A percentile compares a stretch with the other conserved stretches of the same genome.
These are phyloP conservation scores for Gadopsis marmoratus DNA, from an alignment of 2,797 vertebrate genomes.

Conservation along the genomic window DNA sequence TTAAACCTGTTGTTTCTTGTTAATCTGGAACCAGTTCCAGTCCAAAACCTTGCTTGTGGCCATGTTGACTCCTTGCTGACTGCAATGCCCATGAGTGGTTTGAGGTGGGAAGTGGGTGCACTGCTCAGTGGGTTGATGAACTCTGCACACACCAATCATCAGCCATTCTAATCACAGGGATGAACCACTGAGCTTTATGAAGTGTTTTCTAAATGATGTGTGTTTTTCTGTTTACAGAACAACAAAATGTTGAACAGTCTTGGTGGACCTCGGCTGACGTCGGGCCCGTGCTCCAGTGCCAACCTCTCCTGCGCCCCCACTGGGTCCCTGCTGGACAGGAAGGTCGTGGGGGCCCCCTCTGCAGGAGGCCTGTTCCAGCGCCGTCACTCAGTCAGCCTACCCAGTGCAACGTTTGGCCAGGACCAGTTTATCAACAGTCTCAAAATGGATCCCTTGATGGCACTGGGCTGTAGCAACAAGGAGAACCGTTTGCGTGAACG, in stretches of 20 bases:
- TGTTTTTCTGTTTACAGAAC: slow-evolving; percentile 77
- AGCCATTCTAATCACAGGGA: neutral
- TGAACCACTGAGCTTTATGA: neutral
- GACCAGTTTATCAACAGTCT: slow-evolving; percentile 87
- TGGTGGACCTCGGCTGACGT: slow-evolving; percentile 65
- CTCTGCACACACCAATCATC: neutral
- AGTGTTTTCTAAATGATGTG: neutral
- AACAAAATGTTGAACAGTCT: slow-evolving; percentile 86
- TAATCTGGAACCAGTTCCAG: neutral
- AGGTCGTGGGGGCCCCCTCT: slow-evolving; percentile 87
- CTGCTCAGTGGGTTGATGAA: neutral
- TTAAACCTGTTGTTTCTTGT: neutral
- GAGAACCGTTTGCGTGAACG: slow-evolving; percentile 89
- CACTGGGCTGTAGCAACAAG: slow-evolving; percentile 78
- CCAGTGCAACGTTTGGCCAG: slow-evolving; percentile 86
- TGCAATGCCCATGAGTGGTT: neutral
- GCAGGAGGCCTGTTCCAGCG: slow-evolving; percentile 83
- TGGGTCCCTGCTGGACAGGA: slow-evolving; percentile 90
- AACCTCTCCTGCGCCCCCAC: slow-evolving; percentile 74
- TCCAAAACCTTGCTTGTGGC: neutral
- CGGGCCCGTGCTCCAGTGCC: slow-evolving; percentile 54
- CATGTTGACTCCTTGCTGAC: neutral
- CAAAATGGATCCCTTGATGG: slow-evolving; percentile 76
- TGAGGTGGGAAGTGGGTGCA: neutral
- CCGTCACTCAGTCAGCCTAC: slow-evolving; percentile 88